These are phyloP conservation scores for Megaustenia siamemsis DNA, from an alignment of 2,888 invertebrate species.

Conservation along the genomic window DNA sequence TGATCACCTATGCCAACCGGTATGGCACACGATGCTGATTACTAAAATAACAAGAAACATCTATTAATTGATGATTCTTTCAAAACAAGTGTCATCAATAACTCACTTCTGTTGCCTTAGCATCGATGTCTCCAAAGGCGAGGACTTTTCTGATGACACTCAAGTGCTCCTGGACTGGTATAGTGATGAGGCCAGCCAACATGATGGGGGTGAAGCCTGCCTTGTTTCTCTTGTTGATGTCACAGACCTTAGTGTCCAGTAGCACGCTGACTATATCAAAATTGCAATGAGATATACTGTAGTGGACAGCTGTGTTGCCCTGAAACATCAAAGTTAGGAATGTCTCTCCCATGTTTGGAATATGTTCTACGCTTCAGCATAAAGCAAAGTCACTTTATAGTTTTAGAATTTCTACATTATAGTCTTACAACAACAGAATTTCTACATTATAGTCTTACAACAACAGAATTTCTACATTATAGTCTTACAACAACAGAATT, in stretches of 20 bases:
- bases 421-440: no score
- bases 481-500: no score
- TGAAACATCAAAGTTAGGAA: conserved; percentile 78
- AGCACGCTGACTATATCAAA: conserved; percentile 92
- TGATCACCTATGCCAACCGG: no score
- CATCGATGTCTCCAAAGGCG: conserved; percentile 91
- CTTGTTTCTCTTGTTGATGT: conserved; percentile 90
- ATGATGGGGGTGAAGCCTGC: conserved; percentile 94
- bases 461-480: no score
- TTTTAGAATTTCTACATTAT: no score
- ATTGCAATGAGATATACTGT: conserved; percentile 94
- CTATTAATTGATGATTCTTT: no score
- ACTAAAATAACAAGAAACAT: no score
- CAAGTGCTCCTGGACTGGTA: conserved; percentile 87
- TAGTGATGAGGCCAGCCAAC: conserved; percentile 91
- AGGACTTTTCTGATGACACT: conserved; percentile 90
- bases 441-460: no score
- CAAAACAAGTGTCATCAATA: not conserved
- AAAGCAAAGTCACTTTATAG: no score
- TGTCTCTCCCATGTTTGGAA: no score
- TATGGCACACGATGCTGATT: no score
- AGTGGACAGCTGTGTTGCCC: conserved; percentile 95
- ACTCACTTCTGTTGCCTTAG: conserved; percentile 88
- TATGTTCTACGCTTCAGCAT: no score
- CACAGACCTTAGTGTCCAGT: conserved; percentile 91